Evolutionary conservation across 2,113 vertebrate genomes (phyloP).

Genomic region (Eonycteris spelaea): DNA sequence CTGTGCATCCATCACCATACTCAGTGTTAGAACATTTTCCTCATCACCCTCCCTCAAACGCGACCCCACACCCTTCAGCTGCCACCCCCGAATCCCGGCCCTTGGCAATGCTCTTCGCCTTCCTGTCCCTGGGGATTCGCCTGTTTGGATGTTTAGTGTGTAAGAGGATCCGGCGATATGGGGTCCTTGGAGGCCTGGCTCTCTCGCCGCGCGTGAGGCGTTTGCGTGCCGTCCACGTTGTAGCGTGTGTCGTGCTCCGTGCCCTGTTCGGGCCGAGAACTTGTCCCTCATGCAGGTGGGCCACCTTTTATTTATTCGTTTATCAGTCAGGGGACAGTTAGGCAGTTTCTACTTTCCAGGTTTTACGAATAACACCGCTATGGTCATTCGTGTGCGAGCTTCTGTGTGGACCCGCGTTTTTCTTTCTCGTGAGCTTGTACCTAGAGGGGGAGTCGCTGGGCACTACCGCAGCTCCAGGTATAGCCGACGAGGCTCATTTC

Average conservation of each 20-base stretch:
- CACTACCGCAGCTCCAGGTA: fast-evolving
- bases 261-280: fast-evolving
- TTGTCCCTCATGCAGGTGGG: fast-evolving
- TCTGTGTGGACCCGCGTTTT: fast-evolving
- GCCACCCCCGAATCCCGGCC: fast-evolving
- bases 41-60: too few relatives aligned
- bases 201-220: fast-evolving
- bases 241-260: fast-evolving
- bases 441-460: fast-evolving
- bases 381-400: fast-evolving
- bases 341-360: not conserved
- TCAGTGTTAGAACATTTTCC: not conserved
- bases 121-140: fast-evolving
- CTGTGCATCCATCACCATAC: fast-evolving
- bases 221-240: fast-evolving
- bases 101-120: fast-evolving
- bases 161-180: fast-evolving
- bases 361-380: fast-evolving
- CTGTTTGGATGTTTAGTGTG: fast-evolving
- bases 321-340: fast-evolving
- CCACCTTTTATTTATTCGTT: fast-evolving
- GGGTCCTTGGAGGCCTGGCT: not conserved
- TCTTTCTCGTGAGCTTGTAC: fast-evolving
- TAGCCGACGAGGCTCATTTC: fast-evolving
- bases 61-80: not conserved